These are phyloP conservation scores for Habropoda laboriosa DNA, from an alignment of 1,140 invertebrate genomes.

Conservation along the genomic window DNA sequence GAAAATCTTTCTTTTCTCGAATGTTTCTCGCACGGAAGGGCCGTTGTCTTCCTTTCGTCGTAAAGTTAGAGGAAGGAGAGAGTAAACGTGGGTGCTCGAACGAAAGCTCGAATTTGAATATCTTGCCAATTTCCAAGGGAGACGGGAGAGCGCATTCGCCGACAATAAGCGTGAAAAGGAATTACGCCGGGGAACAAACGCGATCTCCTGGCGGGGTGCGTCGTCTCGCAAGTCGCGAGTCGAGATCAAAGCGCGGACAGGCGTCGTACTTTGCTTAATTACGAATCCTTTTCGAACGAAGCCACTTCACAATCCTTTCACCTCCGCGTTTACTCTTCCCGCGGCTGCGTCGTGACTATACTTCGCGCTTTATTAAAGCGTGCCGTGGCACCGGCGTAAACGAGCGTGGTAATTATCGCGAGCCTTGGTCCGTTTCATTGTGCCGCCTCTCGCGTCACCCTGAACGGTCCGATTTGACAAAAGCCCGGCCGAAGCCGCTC, in stretches of 20 bases:
- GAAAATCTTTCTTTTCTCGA: too few relatives aligned
- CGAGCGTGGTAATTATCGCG: conserved; percentile 31
- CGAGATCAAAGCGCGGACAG: conserved; percentile 26
- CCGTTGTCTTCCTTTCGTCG: too few relatives aligned
- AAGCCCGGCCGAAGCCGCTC: not conserved
- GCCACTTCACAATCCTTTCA: conserved; percentile 1
- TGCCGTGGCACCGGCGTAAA: conserved; percentile 8
- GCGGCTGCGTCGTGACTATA: conserved; percentile 3
- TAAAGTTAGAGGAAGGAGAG: too few relatives aligned
- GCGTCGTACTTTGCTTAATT: conserved; percentile 24
- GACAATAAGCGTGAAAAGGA: conserved; percentile 4
- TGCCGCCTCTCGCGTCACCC: conserved; percentile 4
- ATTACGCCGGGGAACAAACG: conserved; percentile 2
- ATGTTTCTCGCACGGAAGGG: too few relatives aligned
- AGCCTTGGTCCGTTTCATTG: conserved; percentile 3
- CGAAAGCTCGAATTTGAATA: not conserved
- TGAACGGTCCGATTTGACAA: conserved; percentile 18
- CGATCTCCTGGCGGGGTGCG: not conserved
- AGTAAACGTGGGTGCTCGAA: too few relatives aligned
- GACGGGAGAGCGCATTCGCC: not conserved
- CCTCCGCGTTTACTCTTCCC: not conserved
- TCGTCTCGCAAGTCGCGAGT: not conserved
- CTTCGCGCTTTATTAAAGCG: conserved; percentile 34
- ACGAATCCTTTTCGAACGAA: conserved; percentile 25
- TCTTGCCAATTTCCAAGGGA: not conserved